Evolutionary conservation across 1,140 invertebrate genomes (phyloP), one percentile per base, ranked within the genome.

Genomic region (Dendrolimus kikuchii): DNA sequence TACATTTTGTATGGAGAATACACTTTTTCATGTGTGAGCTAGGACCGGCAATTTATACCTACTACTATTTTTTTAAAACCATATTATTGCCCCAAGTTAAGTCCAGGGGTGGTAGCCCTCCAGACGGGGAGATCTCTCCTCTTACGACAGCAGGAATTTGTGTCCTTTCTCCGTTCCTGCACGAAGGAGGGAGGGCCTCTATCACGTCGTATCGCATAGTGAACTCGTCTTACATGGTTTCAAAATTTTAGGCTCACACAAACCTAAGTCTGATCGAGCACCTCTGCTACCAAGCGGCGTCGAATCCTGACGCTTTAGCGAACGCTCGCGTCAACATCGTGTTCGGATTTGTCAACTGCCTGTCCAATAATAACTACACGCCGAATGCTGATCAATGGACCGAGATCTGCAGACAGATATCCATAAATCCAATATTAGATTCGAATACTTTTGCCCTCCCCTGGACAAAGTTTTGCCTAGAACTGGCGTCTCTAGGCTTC

Each of bases 291-390:
- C 74, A 81, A 59, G 86, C 86, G 1, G 61, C 77, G 2, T 60
- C 85, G 7, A 54, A 89, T 54, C 69, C 82, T 7, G 60, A 59
- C 8, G 59, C 75, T 42, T 63, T 89, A 6, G 51, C 69, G 8
- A 64, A 71, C 38, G 73, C 65, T 4, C 62, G 71, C 7, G 60
- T 74, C 50, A 73, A 76, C 40, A 62, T 69, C 5, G 68, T 89
- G 7, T 85, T 89, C 57, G 77, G 80, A 38, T 84, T 90, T 56
- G 74, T 90, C 51, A 86, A 83, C 55, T 87, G 78, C 41, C 69
- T 90, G 36, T 74, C 88, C 7, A 85, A 87, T 60, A 89, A 88
- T 38, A 89, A 91, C 74, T 92, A 89, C 64, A 89, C 88, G 46
- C 90, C 92, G 3, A 49, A 75, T 9, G 61, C 88, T 4, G 49